Conservation (phyloP, 2,113 vertebrate genomes). For the Ciconia maguari region DNA sequence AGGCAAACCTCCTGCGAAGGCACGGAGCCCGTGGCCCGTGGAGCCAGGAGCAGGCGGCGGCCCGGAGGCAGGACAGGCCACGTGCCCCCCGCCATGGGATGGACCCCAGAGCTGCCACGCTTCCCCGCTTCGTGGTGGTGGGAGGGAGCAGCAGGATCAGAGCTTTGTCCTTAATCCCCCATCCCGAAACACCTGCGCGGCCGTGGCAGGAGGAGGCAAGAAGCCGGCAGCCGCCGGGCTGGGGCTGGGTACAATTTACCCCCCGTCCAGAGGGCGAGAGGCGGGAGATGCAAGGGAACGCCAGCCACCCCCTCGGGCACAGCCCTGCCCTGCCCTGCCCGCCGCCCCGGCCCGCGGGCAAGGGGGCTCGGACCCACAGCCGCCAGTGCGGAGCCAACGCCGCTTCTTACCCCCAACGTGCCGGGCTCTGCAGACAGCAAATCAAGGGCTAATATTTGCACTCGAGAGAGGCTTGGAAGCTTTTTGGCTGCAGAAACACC, state of each 20-base stretch:
- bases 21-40: neutral
- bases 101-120: neutral
- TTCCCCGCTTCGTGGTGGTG: neutral
- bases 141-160: neutral
- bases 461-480: neutral
- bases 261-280: neutral
- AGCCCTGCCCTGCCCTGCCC: neutral
- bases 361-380: neutral
- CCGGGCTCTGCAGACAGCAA: neutral
- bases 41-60: neutral
- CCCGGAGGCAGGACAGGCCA: neutral
- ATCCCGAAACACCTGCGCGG: fast-evolving
- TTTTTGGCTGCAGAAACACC: neutral
- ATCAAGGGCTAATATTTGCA: neutral
- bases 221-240: neutral
- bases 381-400: fast-evolving
- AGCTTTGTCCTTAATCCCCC: neutral
- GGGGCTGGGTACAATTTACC: neutral
- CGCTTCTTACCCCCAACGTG: fast-evolving
- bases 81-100: neutral
- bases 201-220: fast-evolving
- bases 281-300: neutral
- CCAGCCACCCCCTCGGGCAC: neutral
- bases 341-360: neutral
- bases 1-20: slow-evolving; percentile 18